phyloP scores from a whole-genome alignment of 2,797 vertebrate species.

The Gallinago nigripennis region DNA sequence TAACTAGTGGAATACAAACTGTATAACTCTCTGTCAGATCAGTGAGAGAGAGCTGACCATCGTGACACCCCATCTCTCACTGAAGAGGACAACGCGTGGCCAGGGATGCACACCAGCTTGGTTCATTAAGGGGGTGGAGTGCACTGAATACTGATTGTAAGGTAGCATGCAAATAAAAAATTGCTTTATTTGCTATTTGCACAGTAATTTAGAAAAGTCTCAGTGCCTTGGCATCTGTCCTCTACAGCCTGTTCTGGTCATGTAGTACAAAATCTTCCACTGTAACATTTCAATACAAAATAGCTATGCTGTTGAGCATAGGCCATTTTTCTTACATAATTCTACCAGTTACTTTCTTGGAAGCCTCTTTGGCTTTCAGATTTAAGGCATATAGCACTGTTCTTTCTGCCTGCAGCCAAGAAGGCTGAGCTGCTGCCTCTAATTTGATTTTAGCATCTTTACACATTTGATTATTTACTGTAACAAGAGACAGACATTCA shows the following conservation, averaged over 20 bases:
- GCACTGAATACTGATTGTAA: neutral
- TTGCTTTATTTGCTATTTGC: neutral
- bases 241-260: neutral
- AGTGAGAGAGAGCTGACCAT: accelerated
- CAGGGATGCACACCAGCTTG: accelerated
- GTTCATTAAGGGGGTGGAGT: neutral
- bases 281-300: neutral
- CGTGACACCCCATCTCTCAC: accelerated
- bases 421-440: neutral
- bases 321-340: neutral
- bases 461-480: neutral
- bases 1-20: neutral
- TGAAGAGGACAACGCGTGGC: accelerated
- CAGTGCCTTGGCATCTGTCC: neutral
- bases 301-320: neutral
- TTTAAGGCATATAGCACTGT: neutral
- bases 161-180: neutral
- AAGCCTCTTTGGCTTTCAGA: neutral
- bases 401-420: neutral
- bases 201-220: neutral
- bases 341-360: neutral
- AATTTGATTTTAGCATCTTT: slow-evolving; percentile 10
- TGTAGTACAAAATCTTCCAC: neutral
- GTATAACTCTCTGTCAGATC: neutral
- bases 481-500: neutral